Percentiles rank a stretch among this genome's conserved stretches.
phyloP scores from a whole-genome alignment of 2,888 invertebrate genomes.

The Philereme transversata region DNA sequence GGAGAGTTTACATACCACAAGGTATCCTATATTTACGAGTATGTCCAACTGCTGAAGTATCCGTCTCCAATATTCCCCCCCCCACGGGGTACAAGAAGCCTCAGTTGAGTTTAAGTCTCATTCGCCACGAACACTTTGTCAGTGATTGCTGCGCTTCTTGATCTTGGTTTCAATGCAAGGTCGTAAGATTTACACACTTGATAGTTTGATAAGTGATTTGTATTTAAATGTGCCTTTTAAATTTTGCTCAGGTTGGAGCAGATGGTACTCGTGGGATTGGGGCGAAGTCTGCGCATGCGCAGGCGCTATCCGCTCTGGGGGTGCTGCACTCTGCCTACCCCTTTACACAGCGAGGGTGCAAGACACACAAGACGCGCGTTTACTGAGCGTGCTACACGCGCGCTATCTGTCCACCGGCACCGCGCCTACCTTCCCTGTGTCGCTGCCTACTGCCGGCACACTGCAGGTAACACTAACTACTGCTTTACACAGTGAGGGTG shows the following conservation, averaged over 20 bases:
- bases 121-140: no score
- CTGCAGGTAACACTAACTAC: constrained; percentile 33
- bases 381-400: constrained; percentile 54
- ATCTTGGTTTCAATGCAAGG: no score
- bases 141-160: no score
- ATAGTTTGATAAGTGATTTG: no score
- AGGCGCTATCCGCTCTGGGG: constrained; percentile 45
- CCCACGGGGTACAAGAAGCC: no score
- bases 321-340: constrained; percentile 44
- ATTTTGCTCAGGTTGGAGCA: constrained; percentile 67
- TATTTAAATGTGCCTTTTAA: no score
- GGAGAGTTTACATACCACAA: constrained; percentile 96
- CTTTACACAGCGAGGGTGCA: constrained; percentile 66
- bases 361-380: constrained; percentile 50
- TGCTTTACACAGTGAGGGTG: constrained; percentile 68
- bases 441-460: constrained; percentile 27
- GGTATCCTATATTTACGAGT: constrained; percentile 63
- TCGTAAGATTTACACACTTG: no score
- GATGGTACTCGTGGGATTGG: constrained; percentile 78
- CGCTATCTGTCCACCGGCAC: constrained; percentile 56
- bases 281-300: constrained; percentile 62
- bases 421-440: constrained; percentile 43
- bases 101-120: no score
- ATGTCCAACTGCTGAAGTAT: no score
- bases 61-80: no score